Base-by-base conservation (phyloP, 2,797 vertebrate genomes). In the Corythornis leucogaster region DNA sequence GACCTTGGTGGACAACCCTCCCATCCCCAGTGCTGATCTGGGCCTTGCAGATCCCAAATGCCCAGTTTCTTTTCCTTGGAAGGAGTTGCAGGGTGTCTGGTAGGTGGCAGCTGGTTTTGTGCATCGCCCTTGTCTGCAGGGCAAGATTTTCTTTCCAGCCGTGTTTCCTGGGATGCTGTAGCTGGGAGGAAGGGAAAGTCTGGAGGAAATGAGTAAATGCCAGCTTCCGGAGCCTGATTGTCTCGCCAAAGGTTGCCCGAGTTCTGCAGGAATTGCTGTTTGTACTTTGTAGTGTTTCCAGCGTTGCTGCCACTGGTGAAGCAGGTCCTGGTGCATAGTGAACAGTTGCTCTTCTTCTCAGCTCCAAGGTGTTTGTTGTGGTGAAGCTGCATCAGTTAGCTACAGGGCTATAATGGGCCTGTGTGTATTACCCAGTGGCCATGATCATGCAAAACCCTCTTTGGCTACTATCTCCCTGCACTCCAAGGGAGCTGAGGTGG, bases 391-490 rank as follows among this genome's bases (percentile, higher is more conserved):
- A 38, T 38, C 38, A n/a, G 20, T 11, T 8, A 1, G 38, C 38
- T 66, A 33, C 24, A 7, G 50, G 43, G 61, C 51, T 9, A 3
- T 5, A 21, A 22, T 5, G 3, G 18, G 6, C 5, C 45, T 2
- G 24, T 2, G 31, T 11, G 51, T 3, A 16, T 38, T 26, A 31
- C 31, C 48, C 69, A 40, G 53, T 54, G 21, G 67, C n/a, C 1
- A 16, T 9, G 48, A 48, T 4, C 61, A 40, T 40, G 40, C 55
- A 25, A 61, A 55, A 8, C 22, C 57, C 48, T 10, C 9, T 5
- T 26, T 12, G 62, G 40, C 30, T 35, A 1, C 55, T 11, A 14
- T 22, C 12, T 40, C 4, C 21, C 6, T 0, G 4, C 5, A 1
- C 20, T 24, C 50, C 2, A 1, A 22, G 51, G 1, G 22, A 24